Conservation (phyloP, 2,113 vertebrate species). For the Thamnaconus septentrionalis region DNA sequence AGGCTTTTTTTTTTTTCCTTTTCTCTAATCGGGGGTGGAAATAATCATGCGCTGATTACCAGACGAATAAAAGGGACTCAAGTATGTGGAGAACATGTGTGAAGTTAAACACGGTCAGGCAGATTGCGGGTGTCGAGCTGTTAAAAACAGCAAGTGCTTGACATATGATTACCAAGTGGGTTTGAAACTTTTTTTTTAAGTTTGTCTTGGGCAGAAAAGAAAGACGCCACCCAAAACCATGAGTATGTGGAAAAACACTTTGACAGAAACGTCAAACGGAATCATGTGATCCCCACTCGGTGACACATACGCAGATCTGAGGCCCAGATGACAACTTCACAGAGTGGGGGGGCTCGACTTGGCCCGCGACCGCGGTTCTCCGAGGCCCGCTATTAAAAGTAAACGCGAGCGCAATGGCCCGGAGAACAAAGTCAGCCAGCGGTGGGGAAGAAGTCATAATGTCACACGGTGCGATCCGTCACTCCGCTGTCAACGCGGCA, state of each 20-base stretch:
- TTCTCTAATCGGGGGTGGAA: too few relatives aligned
- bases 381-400: constrained; percentile 42
- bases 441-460: constrained; percentile 23
- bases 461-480: constrained; percentile 31
- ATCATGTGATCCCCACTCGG: constrained; percentile 19
- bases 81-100: too few relatives aligned
- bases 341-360: constrained; percentile 10
- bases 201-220: too few relatives aligned
- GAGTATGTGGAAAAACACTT: constrained; percentile 12
- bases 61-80: too few relatives aligned
- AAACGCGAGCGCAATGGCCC: constrained; percentile 36
- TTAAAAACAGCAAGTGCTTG: constrained; percentile 12
- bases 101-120: too few relatives aligned
- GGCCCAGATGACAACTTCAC: constrained; percentile 14
- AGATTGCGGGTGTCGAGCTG: too few relatives aligned
- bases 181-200: too few relatives aligned
- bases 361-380: background rate
- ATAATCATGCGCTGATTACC: too few relatives aligned
- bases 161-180: background rate
- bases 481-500: constrained; percentile 19
- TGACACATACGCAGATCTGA: constrained; percentile 29
- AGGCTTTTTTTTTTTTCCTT: too few relatives aligned
- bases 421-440: constrained; percentile 32
- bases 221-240: constrained; percentile 1
- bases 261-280: constrained; percentile 13